These are phyloP conservation scores for Xylocampa areola DNA, from an alignment of 2,888 invertebrate species.

Conservation along the genomic window DNA sequence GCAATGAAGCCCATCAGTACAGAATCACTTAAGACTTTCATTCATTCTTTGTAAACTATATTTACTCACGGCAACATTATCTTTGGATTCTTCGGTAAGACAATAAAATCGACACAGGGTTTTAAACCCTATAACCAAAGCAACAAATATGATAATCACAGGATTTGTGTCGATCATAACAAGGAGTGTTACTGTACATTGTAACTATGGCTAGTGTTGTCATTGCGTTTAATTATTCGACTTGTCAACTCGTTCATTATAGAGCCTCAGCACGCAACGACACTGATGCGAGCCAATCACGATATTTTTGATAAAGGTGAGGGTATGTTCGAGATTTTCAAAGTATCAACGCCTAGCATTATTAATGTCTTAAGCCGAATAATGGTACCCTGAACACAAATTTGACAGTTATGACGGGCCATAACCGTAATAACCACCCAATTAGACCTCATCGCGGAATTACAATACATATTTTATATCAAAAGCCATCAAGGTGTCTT, in stretches of 20 bases:
- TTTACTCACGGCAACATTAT: constrained; percentile 53
- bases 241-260: constrained; percentile 59
- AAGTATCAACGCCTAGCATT: constrained; percentile 15
- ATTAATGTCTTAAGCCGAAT: constrained; percentile 37
- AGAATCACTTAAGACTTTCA: constrained; percentile 47
- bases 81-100: constrained; percentile 7
- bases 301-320: constrained; percentile 40
- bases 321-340: constrained; percentile 13
- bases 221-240: constrained; percentile 58
- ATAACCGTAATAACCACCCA: constrained; percentile 23
- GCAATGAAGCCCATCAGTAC: constrained; percentile 32
- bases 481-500: constrained; percentile 30
- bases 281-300: constrained; percentile 49
- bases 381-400: constrained; percentile 29
- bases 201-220: constrained; percentile 43
- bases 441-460: constrained; percentile 18
- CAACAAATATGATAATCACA: constrained; percentile 2
- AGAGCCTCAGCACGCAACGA: constrained; percentile 50
- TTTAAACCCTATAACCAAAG: neutral
- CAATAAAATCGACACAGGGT: constrained; percentile 4
- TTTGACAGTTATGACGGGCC: constrained; percentile 31
- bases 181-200: constrained; percentile 47
- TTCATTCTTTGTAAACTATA: constrained; percentile 52
- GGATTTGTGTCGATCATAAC: constrained; percentile 12
- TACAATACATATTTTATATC: constrained; percentile 27